Conservation (phyloP, 2,888 invertebrate species). For the Neocrepidodera transversa region DNA sequence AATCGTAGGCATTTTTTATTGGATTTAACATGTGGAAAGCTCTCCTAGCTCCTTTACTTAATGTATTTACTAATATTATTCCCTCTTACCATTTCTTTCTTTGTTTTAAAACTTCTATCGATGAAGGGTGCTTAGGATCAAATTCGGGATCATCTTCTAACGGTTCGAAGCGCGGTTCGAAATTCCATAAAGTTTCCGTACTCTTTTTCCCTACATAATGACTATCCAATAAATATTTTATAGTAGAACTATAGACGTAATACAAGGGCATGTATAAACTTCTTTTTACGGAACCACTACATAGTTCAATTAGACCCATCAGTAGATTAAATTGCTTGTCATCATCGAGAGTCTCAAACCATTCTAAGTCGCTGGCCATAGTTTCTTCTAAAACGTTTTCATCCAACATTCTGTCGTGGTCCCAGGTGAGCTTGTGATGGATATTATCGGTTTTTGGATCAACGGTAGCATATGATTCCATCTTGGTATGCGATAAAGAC, state of each 20-base stretch:
- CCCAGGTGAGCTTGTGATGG: conserved; percentile 41
- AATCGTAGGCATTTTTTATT: no score
- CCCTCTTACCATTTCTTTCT: conserved; percentile 42
- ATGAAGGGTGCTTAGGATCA: conserved; percentile 37
- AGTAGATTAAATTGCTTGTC: conserved; percentile 37
- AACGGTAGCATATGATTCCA: conserved; percentile 2
- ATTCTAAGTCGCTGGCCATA: conserved; percentile 38
- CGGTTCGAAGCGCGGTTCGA: background rate
- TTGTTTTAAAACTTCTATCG: conserved; percentile 42
- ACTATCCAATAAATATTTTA: background rate
- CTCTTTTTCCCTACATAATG: background rate
- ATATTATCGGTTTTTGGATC: conserved; percentile 32
- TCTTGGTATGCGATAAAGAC: conserved; percentile 27
- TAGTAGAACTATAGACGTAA: background rate
- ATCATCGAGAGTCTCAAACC: conserved; percentile 40
- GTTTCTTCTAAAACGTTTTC: conserved; percentile 34
- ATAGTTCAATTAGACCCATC: conserved; percentile 35
- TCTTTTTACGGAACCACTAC: conserved; percentile 37
- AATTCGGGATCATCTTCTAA: conserved; percentile 30
- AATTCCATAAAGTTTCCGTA: background rate
- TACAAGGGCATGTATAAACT: conserved; percentile 39
- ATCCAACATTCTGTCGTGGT: conserved; percentile 46
- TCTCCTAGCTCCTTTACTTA: no score
- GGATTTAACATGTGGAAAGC: no score
- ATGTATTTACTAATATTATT: no score